Conservation (phyloP, 2,888 invertebrate genomes). For the Temnothorax rugatulus region DNA sequence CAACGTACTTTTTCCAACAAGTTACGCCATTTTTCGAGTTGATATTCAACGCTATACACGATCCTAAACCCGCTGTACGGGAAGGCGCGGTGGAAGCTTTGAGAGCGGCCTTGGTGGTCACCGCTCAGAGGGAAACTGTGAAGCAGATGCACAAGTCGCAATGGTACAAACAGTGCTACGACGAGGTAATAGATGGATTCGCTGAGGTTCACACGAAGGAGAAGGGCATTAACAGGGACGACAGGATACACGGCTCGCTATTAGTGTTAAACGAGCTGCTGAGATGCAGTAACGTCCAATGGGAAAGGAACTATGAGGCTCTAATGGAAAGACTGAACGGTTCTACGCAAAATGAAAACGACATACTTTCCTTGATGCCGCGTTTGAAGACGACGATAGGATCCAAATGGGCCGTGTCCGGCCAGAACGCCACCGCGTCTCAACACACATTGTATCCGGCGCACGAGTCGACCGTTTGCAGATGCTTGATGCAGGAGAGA, state of each 20-base stretch:
- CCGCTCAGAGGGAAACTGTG: constrained; percentile 97
- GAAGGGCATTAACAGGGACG: constrained; percentile 94
- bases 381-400: constrained; percentile 89
- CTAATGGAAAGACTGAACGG: constrained; percentile 89
- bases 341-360: constrained; percentile 85
- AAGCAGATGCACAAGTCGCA: constrained; percentile 95
- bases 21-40: constrained; percentile 97
- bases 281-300: constrained; percentile 94
- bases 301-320: constrained; percentile 93
- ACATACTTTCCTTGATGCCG: constrained; percentile 88
- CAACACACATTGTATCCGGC: constrained; percentile 86
- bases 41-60: constrained; percentile 96
- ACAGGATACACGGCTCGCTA: constrained; percentile 96
- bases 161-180: constrained; percentile 98
- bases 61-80: constrained; percentile 96
- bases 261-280: constrained; percentile 97
- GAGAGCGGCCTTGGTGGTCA: constrained; percentile 97
- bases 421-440: constrained; percentile 76
- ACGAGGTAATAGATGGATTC: constrained; percentile 94
- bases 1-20: constrained; percentile 98
- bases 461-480: constrained; percentile 95
- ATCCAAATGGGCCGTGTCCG: constrained; percentile 85
- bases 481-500: constrained; percentile 93
- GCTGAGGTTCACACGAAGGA: constrained; percentile 90
- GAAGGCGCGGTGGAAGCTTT: constrained; percentile 98